Base-by-base conservation (phyloP, 2,113 vertebrate genomes). In the Anseranas semipalmata region DNA sequence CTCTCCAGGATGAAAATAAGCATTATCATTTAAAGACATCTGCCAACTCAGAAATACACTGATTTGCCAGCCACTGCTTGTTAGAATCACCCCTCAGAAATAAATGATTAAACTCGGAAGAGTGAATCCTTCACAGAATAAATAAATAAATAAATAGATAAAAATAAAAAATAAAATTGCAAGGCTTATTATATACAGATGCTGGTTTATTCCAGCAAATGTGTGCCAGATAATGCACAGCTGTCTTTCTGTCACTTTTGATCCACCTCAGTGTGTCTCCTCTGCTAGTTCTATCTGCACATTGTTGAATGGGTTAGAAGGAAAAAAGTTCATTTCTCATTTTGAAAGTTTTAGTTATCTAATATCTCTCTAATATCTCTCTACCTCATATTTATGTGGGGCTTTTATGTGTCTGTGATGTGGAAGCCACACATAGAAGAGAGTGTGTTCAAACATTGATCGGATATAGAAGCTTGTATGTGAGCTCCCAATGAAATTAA, bases 241-340 rank as follows among this genome's bases (percentile, higher is more conserved):
- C 84, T 96, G 84, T 89, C 86, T 96, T 92, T 97, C 89, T 96
- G 90, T 96, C 96, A 95, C 90, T 96, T 97, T 87, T 96, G 89
- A 93, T 96, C 86, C 89, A 82, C 86, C 66, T 91, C 80, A 87
- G 73, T 82, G 27, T 76, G 80, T 82, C 48, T 95, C 35, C 68
- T 74, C 68, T 87, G 50, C 86, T 93, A 85, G 65, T 72, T 90
- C 60, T 96, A 37, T 48, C 53, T 84, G 55, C 94, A 78, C 27
- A 12, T 63, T 84, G 52, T 68, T 92, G 85, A 94, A 68, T 68
- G 60, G 82, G 43, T 85, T 90, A 56, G 63, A 93, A 94, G 45
- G 48, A 70, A 85, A 95, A 93, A 95, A 91, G 86, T 96, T 95
- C 18, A 60, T 86, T 94, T 92, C 43, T 87, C 21, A 41, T 95